phyloP scores from a whole-genome alignment of 2,113 vertebrate species.

The Zosterops japonicus region DNA sequence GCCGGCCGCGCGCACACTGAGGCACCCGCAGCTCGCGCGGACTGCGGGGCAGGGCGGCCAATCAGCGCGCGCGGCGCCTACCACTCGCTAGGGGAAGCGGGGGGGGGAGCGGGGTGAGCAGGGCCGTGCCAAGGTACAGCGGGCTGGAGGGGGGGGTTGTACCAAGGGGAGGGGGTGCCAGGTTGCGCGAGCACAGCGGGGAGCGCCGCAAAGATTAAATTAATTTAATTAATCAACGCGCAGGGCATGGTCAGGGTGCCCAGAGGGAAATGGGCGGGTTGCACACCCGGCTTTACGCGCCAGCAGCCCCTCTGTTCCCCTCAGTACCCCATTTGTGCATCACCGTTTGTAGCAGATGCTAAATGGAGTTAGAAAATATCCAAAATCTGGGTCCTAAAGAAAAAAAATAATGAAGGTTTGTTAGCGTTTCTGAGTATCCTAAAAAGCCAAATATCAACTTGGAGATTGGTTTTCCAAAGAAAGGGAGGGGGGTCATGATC shows the following conservation, averaged over 20 bases:
- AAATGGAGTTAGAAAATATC: neutral
- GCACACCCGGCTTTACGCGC: neutral
- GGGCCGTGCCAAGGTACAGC: neutral
- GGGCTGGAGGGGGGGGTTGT: neutral
- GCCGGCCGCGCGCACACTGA: constrained; percentile 18
- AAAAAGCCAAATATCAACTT: neutral
- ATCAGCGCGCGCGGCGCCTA: neutral
- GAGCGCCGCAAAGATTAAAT: neutral
- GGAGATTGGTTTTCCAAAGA: neutral
- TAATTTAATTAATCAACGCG: neutral
- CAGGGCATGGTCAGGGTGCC: rapidly evolving
- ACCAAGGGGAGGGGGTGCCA: neutral
- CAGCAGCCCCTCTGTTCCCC: neutral
- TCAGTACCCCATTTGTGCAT: neutral
- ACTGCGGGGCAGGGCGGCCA: constrained; percentile 29
- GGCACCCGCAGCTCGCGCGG: constrained; percentile 25
- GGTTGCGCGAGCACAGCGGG: neutral
- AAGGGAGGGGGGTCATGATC: neutral
- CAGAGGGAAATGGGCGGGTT: no score
- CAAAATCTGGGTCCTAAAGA: neutral
- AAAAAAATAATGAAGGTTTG: neutral
- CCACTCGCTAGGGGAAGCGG: neutral
- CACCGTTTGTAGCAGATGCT: neutral
- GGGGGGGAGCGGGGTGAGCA: neutral
- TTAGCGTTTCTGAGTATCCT: neutral